A percentile compares a stretch with the other conserved stretches of the same genome.
Conservation (phyloP, 2,888 invertebrate genomes). For the Augochlorella aurata region DNA sequence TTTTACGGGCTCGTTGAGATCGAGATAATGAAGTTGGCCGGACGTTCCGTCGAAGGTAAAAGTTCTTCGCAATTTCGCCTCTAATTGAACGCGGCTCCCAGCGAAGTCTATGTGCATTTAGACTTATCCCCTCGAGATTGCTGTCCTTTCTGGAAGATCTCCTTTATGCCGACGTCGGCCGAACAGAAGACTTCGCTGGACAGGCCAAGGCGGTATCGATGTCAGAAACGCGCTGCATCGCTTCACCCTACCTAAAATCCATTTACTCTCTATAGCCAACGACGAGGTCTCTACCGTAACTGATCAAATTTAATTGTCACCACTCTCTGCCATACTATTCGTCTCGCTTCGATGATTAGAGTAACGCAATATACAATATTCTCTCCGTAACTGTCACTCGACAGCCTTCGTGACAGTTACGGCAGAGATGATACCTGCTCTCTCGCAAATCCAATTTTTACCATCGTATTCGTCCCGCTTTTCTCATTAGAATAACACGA, state of each 20-base stretch:
- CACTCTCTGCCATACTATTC: no score
- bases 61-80: not conserved
- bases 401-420: no score
- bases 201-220: constrained; percentile 24
- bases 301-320: no score
- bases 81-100: constrained; percentile 30
- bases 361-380: no score
- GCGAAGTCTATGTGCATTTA: constrained; percentile 45
- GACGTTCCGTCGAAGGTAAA: not conserved
- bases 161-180: constrained; percentile 25
- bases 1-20: not conserved
- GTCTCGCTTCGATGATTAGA: no score
- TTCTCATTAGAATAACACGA: no score
- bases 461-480: no score
- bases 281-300: no score
- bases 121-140: constrained; percentile 51
- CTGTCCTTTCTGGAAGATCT: constrained; percentile 36
- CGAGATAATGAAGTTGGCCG: constrained; percentile 12
- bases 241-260: constrained; percentile 1
- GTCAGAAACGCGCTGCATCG: constrained; percentile 5
- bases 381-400: no score
- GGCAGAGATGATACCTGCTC: no score
- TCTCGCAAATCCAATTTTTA: no score
- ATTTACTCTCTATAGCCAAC: not conserved
- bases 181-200: not conserved